Evolutionary conservation across 2,113 vertebrate genomes (phyloP), one percentile per base, ranked within the genome.

Genomic region (Trematocara nigrifrons): DNA sequence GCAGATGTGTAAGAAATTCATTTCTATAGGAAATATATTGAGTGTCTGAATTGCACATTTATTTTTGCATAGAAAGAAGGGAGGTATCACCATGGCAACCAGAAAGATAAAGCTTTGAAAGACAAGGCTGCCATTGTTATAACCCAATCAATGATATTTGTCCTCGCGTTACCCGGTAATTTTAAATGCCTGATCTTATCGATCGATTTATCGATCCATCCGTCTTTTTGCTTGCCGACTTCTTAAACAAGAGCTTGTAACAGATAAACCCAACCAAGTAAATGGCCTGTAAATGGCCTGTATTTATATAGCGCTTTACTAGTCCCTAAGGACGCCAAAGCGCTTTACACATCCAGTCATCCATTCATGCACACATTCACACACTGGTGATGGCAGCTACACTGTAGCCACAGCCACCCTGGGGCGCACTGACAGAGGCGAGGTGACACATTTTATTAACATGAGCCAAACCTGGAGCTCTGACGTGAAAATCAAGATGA

Each of bases 271-370:
- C n/a, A 12, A 66, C 35, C 6, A 20, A 3, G 61, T 6, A 53
- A 53, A 22, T 22, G 52, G 40, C 11, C 33, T 35, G 7, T 35
- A 35, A 35, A 35, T 35, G 33, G 49, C 1, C n/a, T 53, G 52
- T 53, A 54, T 4, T 2, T 54, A 0, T 22, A 12, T 0, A 54
- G 52, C 3, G 10, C 20, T 54, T 2, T 54, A 12, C 52, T 22
- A 54, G 1, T 54, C 6, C 20, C 52, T 54, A 54, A 54, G 52
- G 20, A 54, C 20, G 10, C 5, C 52, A 22, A 54, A 22, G 52
- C 3, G 6, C 52, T 53, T 54, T 22, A 54, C 5, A 54, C 10
- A 54, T 53, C 3, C 52, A 22, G 3, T 22, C n/a, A 53, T 53
- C 1, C 53, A 54, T 54, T 7, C 53, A 7, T 20, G 7, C 20